These are phyloP conservation scores for Beris morrisii DNA, from an alignment of 2,888 invertebrate genomes.

Conservation along the genomic window DNA sequence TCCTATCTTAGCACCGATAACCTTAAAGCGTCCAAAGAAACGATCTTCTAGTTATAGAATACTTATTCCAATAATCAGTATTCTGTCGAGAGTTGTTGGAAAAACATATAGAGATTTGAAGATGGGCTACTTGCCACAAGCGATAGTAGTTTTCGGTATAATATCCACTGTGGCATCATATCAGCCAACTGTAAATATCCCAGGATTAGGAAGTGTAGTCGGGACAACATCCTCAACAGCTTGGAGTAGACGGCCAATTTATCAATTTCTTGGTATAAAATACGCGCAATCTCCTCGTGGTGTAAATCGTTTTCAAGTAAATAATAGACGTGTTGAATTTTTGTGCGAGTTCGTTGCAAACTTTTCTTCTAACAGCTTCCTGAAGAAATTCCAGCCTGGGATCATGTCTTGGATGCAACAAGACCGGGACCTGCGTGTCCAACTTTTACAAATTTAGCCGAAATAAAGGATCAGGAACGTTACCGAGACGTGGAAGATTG, in stretches of 20 bases:
- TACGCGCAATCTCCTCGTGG: constrained; percentile 51
- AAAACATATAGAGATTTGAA: background rate
- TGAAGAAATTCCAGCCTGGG: constrained; percentile 43
- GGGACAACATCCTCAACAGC: constrained; percentile 46
- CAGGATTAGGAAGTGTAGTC: constrained; percentile 46
- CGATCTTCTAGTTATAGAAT: no score
- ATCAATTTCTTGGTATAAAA: constrained; percentile 53
- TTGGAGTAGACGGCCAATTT: constrained; percentile 48
- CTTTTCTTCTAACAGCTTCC: constrained; percentile 27
- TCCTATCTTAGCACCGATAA: no score
- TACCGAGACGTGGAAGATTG: constrained; percentile 52
- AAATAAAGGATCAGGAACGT: constrained; percentile 41
- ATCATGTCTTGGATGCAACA: constrained; percentile 45
- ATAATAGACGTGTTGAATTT: constrained; percentile 9
- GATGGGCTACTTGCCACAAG: constrained; percentile 5
- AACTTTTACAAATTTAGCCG: constrained; percentile 44
- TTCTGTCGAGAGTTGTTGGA: background rate
- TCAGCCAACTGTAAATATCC: constrained; percentile 41
- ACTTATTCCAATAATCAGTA: background rate
- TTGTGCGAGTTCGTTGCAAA: background rate
- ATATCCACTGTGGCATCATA: background rate
- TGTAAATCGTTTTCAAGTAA: constrained; percentile 48
- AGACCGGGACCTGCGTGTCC: constrained; percentile 51
- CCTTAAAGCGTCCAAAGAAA: no score
- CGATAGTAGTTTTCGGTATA: background rate